Conservation (phyloP, 2,888 invertebrate genomes). For the Eucera pruinosa region DNA sequence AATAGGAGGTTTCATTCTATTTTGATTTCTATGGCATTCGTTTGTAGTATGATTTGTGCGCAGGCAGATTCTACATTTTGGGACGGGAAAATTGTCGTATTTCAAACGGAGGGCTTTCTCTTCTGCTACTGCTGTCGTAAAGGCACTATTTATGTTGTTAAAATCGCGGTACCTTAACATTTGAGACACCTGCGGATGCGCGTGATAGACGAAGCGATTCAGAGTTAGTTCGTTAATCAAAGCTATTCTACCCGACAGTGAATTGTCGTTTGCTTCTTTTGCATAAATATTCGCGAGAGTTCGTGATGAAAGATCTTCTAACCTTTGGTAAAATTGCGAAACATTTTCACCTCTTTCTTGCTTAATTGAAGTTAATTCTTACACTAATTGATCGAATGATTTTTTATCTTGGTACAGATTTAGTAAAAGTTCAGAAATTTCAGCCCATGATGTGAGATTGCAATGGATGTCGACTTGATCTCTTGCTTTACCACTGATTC, state of each 20-base stretch:
- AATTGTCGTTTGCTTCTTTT: background rate
- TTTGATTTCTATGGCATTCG: constrained; percentile 2
- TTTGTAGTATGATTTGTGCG: background rate
- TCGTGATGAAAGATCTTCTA: constrained; percentile 3
- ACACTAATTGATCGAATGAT: constrained; percentile 15
- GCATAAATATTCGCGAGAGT: background rate
- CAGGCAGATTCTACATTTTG: background rate
- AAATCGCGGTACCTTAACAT: constrained; percentile 25
- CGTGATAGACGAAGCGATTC: constrained; percentile 5
- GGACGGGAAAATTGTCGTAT: background rate
- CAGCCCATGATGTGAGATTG: constrained; percentile 9
- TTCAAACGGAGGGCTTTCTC: constrained; percentile 7
- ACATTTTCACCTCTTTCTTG: constrained; percentile 7
- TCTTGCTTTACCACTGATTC: constrained; percentile 26
- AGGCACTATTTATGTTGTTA: constrained; percentile 9
- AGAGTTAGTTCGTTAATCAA: constrained; percentile 22
- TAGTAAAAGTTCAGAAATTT: constrained; percentile 11
- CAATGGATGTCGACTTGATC: too few relatives aligned
- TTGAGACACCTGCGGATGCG: constrained; percentile 11
- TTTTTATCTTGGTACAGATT: constrained; percentile 16
- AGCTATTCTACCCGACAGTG: background rate
- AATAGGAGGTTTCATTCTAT: background rate
- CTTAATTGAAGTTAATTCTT: constrained; percentile 13
- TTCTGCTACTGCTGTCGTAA: constrained; percentile 24
- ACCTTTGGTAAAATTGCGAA: too few relatives aligned